Evolutionary conservation across 2,797 vertebrate species (phyloP).

Genomic region (Champsocephalus gunnari): DNA sequence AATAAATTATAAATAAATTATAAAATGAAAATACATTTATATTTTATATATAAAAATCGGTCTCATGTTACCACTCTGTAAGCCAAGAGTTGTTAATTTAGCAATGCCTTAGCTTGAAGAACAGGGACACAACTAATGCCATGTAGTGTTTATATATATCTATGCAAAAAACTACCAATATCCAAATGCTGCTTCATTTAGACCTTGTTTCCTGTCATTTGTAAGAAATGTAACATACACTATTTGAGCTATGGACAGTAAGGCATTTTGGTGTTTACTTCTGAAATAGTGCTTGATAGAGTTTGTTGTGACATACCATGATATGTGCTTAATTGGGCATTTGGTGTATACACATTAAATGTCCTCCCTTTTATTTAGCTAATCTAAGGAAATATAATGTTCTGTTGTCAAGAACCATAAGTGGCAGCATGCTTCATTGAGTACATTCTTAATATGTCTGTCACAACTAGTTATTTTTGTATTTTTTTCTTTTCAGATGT

Average conservation of each 20-base stretch:
- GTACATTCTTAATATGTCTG: conserved; percentile 44
- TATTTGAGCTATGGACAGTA: not conserved
- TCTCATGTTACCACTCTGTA: too few relatives aligned
- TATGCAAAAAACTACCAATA: too few relatives aligned
- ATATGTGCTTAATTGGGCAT: not conserved
- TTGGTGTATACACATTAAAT: not conserved
- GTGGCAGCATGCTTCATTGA: conserved; percentile 16
- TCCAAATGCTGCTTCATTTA: too few relatives aligned
- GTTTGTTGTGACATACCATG: not conserved
- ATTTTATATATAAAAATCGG: too few relatives aligned
- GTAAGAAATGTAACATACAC: not conserved
- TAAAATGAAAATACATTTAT: too few relatives aligned
- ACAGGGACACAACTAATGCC: too few relatives aligned
- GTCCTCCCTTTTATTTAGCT: conserved; percentile 6
- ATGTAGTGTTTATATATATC: too few relatives aligned
- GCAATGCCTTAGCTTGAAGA: too few relatives aligned
- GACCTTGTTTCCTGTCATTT: too few relatives aligned
- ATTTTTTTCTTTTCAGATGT: conserved; percentile 5
- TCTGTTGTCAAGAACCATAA: conserved; percentile 38
- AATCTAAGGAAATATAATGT: conserved; percentile 20
- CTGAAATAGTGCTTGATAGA: not conserved
- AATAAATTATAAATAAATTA: too few relatives aligned
- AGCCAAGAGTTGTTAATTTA: too few relatives aligned
- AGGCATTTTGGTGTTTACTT: not conserved
- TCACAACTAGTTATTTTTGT: conserved; percentile 47